phyloP scores from a whole-genome alignment of 2,113 vertebrate species.

The Phyllostomus hastatus region DNA sequence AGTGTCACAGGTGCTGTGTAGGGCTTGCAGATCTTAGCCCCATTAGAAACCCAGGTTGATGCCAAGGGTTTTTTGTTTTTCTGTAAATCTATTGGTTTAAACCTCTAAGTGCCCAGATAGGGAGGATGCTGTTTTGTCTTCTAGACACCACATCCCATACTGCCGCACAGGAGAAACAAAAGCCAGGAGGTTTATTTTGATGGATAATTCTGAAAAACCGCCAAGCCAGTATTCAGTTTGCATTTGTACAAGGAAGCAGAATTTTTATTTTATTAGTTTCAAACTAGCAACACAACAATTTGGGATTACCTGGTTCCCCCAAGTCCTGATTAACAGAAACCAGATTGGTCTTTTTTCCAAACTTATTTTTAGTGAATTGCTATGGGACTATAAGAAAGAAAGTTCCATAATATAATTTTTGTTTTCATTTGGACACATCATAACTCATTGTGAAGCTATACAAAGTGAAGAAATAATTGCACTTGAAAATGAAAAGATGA shows the following conservation, averaged over 20 bases:
- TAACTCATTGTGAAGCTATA: background rate
- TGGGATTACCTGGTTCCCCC: background rate
- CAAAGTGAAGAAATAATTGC: background rate
- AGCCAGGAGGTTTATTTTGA: background rate
- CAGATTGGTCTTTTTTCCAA: background rate
- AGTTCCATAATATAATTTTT: background rate
- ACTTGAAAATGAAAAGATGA: background rate
- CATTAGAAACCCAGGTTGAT: background rate
- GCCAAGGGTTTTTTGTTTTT: background rate
- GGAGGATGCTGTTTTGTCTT: background rate
- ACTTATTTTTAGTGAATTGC: background rate
- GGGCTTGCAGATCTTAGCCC: background rate
- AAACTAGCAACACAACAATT: background rate
- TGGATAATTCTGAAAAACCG: background rate
- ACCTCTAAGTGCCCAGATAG: background rate
- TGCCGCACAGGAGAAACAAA: background rate
- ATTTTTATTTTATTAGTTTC: background rate
- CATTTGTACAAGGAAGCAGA: background rate
- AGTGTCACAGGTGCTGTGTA: background rate
- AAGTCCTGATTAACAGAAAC: background rate
- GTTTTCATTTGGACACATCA: background rate
- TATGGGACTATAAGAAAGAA: background rate
- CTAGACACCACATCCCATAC: background rate
- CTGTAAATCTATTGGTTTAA: background rate
- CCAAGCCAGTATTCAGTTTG: background rate